These are phyloP conservation scores for Altica lythri DNA, from an alignment of 2,888 invertebrate species.

Conservation along the genomic window DNA sequence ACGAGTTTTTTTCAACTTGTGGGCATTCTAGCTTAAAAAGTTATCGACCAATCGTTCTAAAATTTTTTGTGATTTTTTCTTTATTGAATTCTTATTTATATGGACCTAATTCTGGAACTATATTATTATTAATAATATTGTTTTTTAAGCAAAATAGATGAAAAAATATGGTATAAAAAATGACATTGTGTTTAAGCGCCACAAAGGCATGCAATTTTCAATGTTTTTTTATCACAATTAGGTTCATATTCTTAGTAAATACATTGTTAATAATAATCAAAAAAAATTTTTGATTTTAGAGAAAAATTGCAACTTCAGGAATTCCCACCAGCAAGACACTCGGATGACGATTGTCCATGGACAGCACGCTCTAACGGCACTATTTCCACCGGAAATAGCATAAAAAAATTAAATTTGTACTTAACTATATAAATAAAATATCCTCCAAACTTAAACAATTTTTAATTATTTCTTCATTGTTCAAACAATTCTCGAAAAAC, in stretches of 20 bases:
- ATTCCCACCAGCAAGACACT: neutral
- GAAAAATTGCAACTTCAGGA: neutral
- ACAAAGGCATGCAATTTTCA: neutral
- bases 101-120: neutral
- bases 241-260: neutral
- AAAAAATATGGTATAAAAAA: neutral
- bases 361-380: neutral
- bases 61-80: neutral
- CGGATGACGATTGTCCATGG: neutral
- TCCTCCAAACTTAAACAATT: neutral
- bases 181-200: neutral
- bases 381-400: neutral
- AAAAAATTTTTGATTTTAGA: neutral
- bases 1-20: neutral
- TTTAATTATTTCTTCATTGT: neutral
- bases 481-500: neutral
- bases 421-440: neutral
- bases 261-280: neutral
- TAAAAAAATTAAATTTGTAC: neutral
- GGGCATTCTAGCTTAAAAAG: constrained; percentile 8
- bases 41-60: constrained; percentile 1
- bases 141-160: neutral
- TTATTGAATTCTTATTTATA: neutral
- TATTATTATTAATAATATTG: neutral
- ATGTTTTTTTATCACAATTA: neutral